These are phyloP conservation scores for Emydoidea blandingii DNA, from an alignment of 2,797 vertebrate genomes.

Conservation along the genomic window DNA sequence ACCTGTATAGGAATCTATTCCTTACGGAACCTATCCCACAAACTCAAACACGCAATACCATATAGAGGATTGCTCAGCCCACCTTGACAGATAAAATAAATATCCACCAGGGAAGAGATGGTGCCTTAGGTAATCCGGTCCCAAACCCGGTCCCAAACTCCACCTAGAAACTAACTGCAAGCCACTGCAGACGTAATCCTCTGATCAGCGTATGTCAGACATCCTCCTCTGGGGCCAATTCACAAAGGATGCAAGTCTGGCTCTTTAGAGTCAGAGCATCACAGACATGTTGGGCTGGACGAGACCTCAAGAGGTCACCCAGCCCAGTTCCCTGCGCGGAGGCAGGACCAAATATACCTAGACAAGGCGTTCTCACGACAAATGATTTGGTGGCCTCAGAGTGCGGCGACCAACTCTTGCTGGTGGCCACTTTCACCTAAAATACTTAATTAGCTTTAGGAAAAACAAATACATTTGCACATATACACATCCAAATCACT, in stretches of 20 bases:
- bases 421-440: too few species aligned
- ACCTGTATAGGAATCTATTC: neutral
- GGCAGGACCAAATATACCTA: neutral
- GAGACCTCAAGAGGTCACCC: neutral
- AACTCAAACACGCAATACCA: neutral
- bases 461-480: too few species aligned
- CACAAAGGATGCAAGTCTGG: neutral
- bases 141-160: neutral
- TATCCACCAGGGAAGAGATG: neutral
- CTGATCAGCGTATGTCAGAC: neutral
- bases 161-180: neutral
- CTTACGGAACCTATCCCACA: neutral
- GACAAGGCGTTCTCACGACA: too few species aligned
- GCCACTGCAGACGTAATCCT: neutral
- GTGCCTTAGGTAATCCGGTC: neutral
- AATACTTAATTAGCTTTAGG: too few species aligned
- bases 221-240: neutral
- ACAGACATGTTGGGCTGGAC: neutral
- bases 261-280: neutral
- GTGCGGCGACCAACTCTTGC: too few species aligned
- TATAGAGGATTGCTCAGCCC: neutral
- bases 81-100: neutral
- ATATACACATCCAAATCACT: too few species aligned
- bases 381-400: too few species aligned
- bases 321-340: neutral